phyloP scores from a whole-genome alignment of 2,888 invertebrate species.

The Limulus polyphemus region DNA sequence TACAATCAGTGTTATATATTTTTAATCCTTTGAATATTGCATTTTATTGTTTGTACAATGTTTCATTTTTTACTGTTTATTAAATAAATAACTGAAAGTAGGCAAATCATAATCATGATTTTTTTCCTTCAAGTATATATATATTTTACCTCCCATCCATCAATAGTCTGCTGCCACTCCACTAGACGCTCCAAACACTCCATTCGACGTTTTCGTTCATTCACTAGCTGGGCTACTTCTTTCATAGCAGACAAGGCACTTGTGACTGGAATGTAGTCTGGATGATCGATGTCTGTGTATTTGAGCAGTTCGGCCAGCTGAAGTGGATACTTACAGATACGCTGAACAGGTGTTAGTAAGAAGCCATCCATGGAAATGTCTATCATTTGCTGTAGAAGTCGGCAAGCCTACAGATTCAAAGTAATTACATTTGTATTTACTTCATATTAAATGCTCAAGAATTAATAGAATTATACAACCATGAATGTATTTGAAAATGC shows the following conservation, averaged over 20 bases:
- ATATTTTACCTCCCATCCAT: constrained; percentile 53
- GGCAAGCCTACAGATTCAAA: constrained; percentile 47
- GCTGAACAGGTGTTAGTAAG: constrained; percentile 69
- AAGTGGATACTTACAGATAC: constrained; percentile 78
- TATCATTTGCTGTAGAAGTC: constrained; percentile 61
- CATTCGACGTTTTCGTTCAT: constrained; percentile 63
- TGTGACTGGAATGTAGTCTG: constrained; percentile 49
- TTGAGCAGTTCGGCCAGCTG: constrained; percentile 71
- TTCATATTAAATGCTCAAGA: too few species aligned
- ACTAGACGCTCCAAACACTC: constrained; percentile 59
- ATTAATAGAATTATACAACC: too few species aligned
- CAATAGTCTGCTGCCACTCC: constrained; percentile 55
- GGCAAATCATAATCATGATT: too few species aligned
- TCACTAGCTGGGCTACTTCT: constrained; percentile 48
- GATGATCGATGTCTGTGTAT: constrained; percentile 52
- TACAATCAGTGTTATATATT: too few species aligned
- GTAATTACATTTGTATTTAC: too few species aligned
- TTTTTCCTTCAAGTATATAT: too few species aligned
- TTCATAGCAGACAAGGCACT: constrained; percentile 56
- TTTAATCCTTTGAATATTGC: too few species aligned
- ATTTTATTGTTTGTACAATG: too few species aligned
- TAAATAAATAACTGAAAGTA: too few species aligned
- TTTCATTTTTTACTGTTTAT: too few species aligned
- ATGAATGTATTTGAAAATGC: too few species aligned
- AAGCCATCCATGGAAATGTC: constrained; percentile 74